Evolutionary conservation across 64 coral and sea anemone species (phyloP), one percentile per base, ranked within the genome.

Genomic region (Stylophora pistillata): DNA sequence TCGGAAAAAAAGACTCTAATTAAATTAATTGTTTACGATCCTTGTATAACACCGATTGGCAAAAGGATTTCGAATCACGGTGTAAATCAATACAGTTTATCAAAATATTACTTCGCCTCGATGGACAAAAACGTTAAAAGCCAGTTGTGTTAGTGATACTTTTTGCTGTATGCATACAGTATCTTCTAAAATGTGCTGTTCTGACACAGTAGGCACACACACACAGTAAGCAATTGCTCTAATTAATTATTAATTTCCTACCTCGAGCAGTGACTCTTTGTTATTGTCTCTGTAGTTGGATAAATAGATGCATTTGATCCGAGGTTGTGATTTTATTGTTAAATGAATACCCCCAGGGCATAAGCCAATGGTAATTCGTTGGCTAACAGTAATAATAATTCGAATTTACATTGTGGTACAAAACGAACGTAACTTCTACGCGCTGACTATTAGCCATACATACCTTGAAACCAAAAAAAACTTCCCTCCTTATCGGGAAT

Each of bases 391-490:
- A 70, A 84, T 84, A 84, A 53, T 68, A 33, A 84, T 84, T 69
- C 23, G 53, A 84, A 84, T 84, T 83, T 69, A 54, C 60, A 84
- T 84, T 84, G 80, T 62, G 61, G 80, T 84, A 37, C 62, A 18
- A 18, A 69, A 62, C 31, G 34, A 84, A 53, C 64, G 18, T 21
- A 53, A 65, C 31, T 65, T 33, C 30, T 55, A 53, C 52, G 64
- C 30, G 9, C 9, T 15, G 31, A 53, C 20, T 78, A 78, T 23
- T 20, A 76, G 52, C 16, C 23, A 64, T 82, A 59, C 30, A 6
- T 32, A 6, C 28, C 15, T 16, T 30, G 13, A 80, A 63, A 82
- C 59, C 79, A 82, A 82, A 82, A 82, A 16, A 82, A 66, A 34
- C 60, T 47, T 20, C 12, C 21, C 64, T 68, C 61, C 33, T 71